These are phyloP conservation scores for Caenorhabditis zanzibari DNA, from an alignment of 2,888 invertebrate species.

Conservation along the genomic window DNA sequence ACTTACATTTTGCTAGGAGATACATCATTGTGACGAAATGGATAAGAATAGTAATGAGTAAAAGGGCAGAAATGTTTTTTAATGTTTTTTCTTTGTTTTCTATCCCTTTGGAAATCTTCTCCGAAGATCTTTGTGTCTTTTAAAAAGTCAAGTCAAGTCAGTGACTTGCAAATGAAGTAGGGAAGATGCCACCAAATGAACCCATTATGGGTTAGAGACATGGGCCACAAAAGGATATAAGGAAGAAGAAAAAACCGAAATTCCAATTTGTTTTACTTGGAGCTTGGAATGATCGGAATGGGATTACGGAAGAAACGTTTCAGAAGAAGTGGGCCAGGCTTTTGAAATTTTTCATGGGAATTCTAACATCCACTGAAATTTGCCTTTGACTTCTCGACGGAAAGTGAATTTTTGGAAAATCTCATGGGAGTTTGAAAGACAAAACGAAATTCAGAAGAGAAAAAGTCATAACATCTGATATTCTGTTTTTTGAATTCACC, in stretches of 20 bases:
- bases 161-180: slow-evolving; percentile 26
- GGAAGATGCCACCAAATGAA: slow-evolving; percentile 40
- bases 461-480: slow-evolving; percentile 2
- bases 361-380: slow-evolving; percentile 18
- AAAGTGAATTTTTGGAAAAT: slow-evolving; percentile 25
- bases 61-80: slow-evolving; percentile 16
- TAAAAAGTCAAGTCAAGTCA: background rate
- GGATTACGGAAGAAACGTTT: slow-evolving; percentile 36
- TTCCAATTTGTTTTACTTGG: slow-evolving; percentile 51
- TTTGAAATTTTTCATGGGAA: slow-evolving; percentile 23
- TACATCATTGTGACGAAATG: slow-evolving; percentile 43
- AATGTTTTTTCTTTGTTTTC: background rate
- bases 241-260: slow-evolving; percentile 4
- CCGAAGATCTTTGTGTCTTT: slow-evolving; percentile 37
- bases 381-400: slow-evolving; percentile 25
- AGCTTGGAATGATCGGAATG: slow-evolving; percentile 18
- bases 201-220: slow-evolving; percentile 49
- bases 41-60: slow-evolving; percentile 1
- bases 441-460: background rate
- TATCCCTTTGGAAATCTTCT: slow-evolving; percentile 21
- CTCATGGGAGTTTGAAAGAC: slow-evolving; percentile 23
- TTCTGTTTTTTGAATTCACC: slow-evolving; percentile 5
- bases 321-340: background rate
- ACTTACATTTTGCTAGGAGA: slow-evolving; percentile 52
- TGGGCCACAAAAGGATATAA: background rate